Base-by-base conservation (phyloP, 2,888 invertebrate species). In the Acleris sparsana region DNA sequence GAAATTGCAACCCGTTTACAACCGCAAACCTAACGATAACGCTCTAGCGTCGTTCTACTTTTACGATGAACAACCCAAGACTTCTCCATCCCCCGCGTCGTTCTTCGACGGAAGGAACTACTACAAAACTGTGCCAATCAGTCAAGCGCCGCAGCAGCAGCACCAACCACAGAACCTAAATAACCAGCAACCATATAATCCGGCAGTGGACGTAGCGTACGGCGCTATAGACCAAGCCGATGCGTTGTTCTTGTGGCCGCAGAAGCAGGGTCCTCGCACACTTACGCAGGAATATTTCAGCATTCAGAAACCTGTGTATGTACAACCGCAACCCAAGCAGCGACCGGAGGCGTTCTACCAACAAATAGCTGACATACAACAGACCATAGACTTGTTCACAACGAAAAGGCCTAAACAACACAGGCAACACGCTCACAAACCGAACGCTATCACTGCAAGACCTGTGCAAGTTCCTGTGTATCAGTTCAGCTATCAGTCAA, bases 401-500 rank as follows among this genome's bases (percentile, higher is more conserved):
- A 93, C 94, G 3, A 92, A 93, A 56, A 92, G 93, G 60, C 94
- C 95, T 17, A 93, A 94, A 68, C 71, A 88, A 6, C 86, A 93
- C 67, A 82, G 89, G 69, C 82, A 83, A 20, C 85, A 88, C 66
- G 75, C 80, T 22, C 89, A 87, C 75, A 90, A 94, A 77, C 89
- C 93, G 7, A 94, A 94, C 77, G 85, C 93, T 13, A 85, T 88
- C 17, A 86, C 93, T 59, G 81, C 93, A 1, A 94, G 94, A 77
- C 95, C 96, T 0, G 86, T 89, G 3, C 65, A 65, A 61, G 66
- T 62, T 13, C 66, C 66, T 25, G 93, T 95, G 7, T 96, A 96
- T 79, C 96, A 96, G 78, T 96, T 95, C 80, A 95, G 95, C 75
- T 96, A 95, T 77, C 95, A 96, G 78, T 93, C 94, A 0, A 93